phyloP scores from a whole-genome alignment of 2,113 vertebrate genomes.

The Orthonyx spaldingii region DNA sequence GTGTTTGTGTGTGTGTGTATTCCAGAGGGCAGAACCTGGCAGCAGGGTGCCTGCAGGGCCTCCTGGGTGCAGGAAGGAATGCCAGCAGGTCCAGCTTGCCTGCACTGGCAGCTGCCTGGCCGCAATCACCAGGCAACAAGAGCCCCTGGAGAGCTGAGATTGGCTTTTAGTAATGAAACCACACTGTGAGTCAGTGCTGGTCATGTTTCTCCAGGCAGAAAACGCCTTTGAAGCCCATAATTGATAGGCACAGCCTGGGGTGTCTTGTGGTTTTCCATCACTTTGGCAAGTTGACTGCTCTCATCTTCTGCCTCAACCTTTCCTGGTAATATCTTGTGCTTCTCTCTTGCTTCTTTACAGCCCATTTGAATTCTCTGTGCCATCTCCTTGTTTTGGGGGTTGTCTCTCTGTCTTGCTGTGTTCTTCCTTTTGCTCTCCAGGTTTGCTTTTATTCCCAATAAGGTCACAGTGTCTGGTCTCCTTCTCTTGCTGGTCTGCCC shows the following conservation, averaged over 20 bases:
- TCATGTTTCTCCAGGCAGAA: not conserved
- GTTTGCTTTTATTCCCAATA: not conserved
- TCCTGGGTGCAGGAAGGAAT: not conserved
- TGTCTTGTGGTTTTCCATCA: not conserved
- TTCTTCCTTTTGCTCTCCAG: not conserved
- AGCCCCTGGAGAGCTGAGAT: not conserved
- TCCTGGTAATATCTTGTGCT: not conserved
- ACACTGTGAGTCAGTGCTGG: not conserved
- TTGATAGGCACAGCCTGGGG: not conserved
- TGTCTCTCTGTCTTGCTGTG: not conserved
- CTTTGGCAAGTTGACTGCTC: not conserved
- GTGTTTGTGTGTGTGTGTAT: not conserved
- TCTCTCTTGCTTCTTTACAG: not conserved
- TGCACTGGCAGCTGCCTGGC: not conserved
- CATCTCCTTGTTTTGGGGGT: not conserved
- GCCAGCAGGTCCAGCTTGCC: not conserved
- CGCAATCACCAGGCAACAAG: not conserved
- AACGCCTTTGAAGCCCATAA: not conserved
- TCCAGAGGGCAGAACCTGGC: not conserved
- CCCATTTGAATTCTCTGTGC: not conserved
- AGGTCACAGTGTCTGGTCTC: not conserved
- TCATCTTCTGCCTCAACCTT: not conserved
- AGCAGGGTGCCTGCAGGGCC: not conserved
- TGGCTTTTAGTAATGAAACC: slow-evolving; percentile 1
- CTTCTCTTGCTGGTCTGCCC: not conserved